Base-by-base conservation (phyloP, 2,113 vertebrate species). In the Solea solea region DNA sequence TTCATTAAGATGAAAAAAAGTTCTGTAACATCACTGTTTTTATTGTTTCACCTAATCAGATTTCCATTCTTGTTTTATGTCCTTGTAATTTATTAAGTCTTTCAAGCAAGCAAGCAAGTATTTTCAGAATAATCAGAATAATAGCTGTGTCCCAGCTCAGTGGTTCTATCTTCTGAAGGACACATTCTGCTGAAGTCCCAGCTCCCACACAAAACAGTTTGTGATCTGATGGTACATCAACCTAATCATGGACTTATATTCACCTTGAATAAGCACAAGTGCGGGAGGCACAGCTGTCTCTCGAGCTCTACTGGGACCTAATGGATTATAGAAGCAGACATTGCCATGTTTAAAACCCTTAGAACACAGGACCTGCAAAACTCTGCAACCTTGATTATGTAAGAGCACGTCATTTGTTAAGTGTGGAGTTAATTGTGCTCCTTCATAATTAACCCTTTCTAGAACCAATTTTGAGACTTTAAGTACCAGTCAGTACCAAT, bases 371-470 rank as follows among this genome's bases (percentile, higher is more conserved):
- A 44, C 34, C 61, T n/a, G 40, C 44, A 52, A 40, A 60, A 45
- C 49, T 41, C 49, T 53, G 40, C 42, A 53, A 70, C 57, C 40
- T 71, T 69, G 50, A 60, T 66, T 66, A 44, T 67, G 62, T 67
- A 41, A 79, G 15, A 54, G 6, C 28, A 46, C 10, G 10, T 21
- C 21, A 21, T 21, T 21, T 21, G 21, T 21, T 21, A 21, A 21
- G 21, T 21, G 21, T 21, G 21, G 21, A 21, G 21, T 21, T 21
- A 21, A 21, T 21, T 21, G 21, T 21, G 21, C 21, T 21, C 21
- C 34, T 34, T 34, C 34, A 4, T 6, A 34, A 34, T 34, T 34
- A 34, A 34, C 34, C 34, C 34, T 34, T 34, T 34, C 34, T 34
- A 4, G 5, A 34, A 34, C 34, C 2, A 34, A 3, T 34, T 34